Conservation (phyloP, 1,140 invertebrate genomes). For the Drosophila aff. region DNA sequence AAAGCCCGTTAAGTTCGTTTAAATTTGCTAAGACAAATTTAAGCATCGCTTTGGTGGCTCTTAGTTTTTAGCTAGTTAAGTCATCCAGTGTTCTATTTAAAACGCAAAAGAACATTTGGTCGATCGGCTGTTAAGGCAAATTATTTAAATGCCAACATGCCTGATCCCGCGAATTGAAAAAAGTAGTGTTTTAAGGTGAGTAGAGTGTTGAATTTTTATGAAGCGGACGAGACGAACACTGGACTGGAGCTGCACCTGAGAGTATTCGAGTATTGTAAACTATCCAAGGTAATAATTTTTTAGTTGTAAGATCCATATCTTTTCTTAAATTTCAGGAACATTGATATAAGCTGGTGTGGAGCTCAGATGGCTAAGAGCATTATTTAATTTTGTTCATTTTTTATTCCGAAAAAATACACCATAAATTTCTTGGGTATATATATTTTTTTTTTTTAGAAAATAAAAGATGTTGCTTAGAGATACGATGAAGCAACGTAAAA, state of each 20-base stretch:
- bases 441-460: background rate
- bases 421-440: background rate
- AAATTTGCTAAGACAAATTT: constrained; percentile 53
- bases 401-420: background rate
- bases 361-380: constrained; percentile 6
- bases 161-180: constrained; percentile 55
- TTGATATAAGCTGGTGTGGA: background rate
- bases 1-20: constrained; percentile 43
- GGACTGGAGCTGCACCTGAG: background rate
- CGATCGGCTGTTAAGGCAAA: constrained; percentile 40
- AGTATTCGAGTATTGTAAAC: background rate
- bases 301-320: background rate
- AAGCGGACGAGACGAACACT: background rate
- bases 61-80: constrained; percentile 23
- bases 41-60: constrained; percentile 42
- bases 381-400: background rate
- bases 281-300: constrained; percentile 31
- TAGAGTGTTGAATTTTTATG: constrained; percentile 59
- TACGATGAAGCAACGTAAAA: constrained; percentile 65
- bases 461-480: constrained; percentile 57
- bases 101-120: constrained; percentile 54
- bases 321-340: constrained; percentile 2
- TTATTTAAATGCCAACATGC: constrained; percentile 15
- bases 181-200: constrained; percentile 44
- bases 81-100: constrained; percentile 55